Evolutionary conservation across 1,140 invertebrate species (phyloP).

Genomic region (Caerostris extrusa): DNA sequence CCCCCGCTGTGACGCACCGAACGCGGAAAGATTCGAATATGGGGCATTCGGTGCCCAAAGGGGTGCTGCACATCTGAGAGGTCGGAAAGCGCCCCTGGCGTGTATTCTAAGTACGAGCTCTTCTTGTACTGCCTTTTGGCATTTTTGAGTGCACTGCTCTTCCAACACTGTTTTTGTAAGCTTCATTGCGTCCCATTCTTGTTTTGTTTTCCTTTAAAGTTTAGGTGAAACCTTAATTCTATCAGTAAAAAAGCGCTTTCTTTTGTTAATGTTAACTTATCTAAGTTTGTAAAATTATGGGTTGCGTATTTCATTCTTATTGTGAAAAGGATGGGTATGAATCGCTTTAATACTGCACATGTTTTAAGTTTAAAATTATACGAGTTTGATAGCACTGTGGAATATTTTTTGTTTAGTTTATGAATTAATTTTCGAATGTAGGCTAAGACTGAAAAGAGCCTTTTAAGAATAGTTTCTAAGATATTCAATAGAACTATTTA

Average conservation of each 20-base stretch:
- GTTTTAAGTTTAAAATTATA: no score
- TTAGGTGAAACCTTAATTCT: neutral
- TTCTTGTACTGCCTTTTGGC: neutral
- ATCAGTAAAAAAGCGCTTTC: neutral
- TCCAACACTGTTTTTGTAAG: neutral
- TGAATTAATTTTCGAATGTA: no score
- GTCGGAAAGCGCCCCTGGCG: neutral
- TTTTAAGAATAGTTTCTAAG: no score
- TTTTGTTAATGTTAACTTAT: neutral
- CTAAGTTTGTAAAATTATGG: neutral
- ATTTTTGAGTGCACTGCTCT: slow-evolving; percentile 6
- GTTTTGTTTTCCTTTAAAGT: neutral
- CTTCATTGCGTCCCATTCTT: neutral
- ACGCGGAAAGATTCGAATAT: slow-evolving; percentile 18
- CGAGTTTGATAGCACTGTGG: no score
- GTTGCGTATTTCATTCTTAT: no score
- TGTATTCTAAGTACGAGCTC: neutral
- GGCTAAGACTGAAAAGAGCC: no score
- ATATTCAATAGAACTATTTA: no score
- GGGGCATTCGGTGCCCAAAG: neutral
- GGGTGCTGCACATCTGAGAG: neutral
- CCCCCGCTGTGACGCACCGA: neutral
- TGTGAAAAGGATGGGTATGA: no score
- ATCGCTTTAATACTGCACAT: no score
- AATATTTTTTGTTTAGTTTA: no score